Conservation (phyloP, 1,140 invertebrate species). For the Aleiodes sp. region DNA sequence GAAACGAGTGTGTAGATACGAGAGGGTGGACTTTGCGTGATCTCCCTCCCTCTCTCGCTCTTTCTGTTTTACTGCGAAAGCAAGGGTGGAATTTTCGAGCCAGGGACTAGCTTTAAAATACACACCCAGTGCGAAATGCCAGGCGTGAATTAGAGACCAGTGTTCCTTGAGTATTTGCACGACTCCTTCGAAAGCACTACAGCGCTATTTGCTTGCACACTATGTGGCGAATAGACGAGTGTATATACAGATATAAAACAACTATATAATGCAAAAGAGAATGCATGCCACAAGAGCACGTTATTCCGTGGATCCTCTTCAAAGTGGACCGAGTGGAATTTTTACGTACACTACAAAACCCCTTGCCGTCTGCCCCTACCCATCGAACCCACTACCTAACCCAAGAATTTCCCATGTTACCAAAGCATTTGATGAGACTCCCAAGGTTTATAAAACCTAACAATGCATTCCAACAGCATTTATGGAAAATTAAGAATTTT, state of each 20-base stretch:
- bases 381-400: neutral
- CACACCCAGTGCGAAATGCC: conserved; percentile 57
- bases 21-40: no score
- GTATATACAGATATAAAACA: neutral
- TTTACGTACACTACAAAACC: conserved; percentile 42
- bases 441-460: neutral
- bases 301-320: conserved; percentile 23
- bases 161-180: conserved; percentile 22
- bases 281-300: neutral
- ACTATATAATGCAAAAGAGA: conserved; percentile 7
- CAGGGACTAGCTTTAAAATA: conserved; percentile 61
- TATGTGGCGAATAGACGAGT: neutral
- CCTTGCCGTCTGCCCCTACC: neutral
- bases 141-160: conserved; percentile 58
- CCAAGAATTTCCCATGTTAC: neutral
- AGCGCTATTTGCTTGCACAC: conserved; percentile 13
- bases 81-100: conserved; percentile 60
- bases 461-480: neutral
- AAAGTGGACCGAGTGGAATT: conserved; percentile 50
- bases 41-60: no score
- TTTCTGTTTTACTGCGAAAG: neutral
- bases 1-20: no score
- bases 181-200: neutral
- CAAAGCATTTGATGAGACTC: conserved; percentile 1
- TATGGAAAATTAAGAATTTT: neutral